Evolutionary conservation across 2,888 invertebrate species (phyloP).

Genomic region (Pinctada fucata): DNA sequence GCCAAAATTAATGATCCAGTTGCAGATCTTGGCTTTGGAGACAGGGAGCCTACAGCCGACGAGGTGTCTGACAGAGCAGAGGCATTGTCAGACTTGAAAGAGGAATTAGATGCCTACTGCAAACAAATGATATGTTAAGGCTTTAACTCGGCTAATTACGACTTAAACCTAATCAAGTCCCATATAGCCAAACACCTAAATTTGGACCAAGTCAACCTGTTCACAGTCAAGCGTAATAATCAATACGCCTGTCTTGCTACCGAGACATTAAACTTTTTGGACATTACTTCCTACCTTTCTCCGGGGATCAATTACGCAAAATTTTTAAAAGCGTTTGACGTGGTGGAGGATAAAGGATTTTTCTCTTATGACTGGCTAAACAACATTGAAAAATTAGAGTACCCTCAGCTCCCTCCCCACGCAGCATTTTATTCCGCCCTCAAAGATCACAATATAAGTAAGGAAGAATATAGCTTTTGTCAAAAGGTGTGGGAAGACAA

Average conservation of each 20-base stretch:
- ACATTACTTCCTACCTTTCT: slow-evolving; percentile 7
- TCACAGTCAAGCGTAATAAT: slow-evolving; percentile 19
- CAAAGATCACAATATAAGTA: slow-evolving; percentile 22
- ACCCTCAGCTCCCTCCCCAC: slow-evolving; percentile 24
- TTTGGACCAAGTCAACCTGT: background rate
- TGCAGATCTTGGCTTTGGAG: background rate
- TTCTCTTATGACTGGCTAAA: slow-evolving; percentile 42
- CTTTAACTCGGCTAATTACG: slow-evolving; percentile 42
- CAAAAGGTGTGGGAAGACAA: slow-evolving; percentile 47
- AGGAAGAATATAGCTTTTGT: slow-evolving; percentile 22
- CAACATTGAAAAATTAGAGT: slow-evolving; percentile 19
- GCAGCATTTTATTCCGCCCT: slow-evolving; percentile 22
- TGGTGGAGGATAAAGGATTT: too few relatives aligned
- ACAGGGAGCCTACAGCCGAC: background rate
- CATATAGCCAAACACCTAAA: slow-evolving; percentile 7
- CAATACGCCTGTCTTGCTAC: slow-evolving; percentile 36
- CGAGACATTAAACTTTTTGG: slow-evolving; percentile 24
- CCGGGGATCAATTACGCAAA: slow-evolving; percentile 41
- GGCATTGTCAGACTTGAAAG: background rate
- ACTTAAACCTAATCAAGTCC: slow-evolving; percentile 11
- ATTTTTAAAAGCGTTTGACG: slow-evolving; percentile 46
- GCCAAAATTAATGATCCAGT: too few relatives aligned
- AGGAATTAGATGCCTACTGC: slow-evolving; percentile 21
- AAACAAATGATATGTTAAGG: slow-evolving; percentile 39
- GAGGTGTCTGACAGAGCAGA: too few relatives aligned